Percentiles rank a stretch among this genome's conserved stretches.
Conservation (phyloP, 2,888 invertebrate species). For the Cetonia aurata region DNA sequence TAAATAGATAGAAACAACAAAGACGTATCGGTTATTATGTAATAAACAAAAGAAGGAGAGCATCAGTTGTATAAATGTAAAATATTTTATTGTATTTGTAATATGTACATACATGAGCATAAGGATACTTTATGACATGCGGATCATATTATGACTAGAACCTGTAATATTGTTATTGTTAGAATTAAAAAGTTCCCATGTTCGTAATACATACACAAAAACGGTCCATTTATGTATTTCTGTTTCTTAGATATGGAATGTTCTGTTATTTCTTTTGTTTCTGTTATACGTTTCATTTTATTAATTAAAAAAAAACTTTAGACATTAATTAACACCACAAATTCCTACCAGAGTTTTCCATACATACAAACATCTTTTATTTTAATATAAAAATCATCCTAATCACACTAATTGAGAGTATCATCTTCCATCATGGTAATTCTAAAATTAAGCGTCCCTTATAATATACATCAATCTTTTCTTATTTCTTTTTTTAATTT, state of each 20-base stretch:
- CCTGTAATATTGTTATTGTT: slow-evolving; percentile 40
- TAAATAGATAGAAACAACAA: not conserved
- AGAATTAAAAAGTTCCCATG: not conserved
- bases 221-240: not conserved
- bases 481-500: not conserved
- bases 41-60: no score
- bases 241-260: slow-evolving; percentile 35
- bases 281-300: not conserved
- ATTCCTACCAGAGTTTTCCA: slow-evolving; percentile 9
- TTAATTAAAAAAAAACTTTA: slow-evolving; percentile 12
- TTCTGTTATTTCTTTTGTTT: slow-evolving; percentile 2
- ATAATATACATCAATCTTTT: no score
- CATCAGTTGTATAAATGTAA: no score
- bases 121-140: not conserved
- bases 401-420: slow-evolving; percentile 17
- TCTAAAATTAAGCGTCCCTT: no score
- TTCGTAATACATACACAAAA: slow-evolving; percentile 10
- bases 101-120: slow-evolving; percentile 21
- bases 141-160: slow-evolving; percentile 43
- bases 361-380: no score
- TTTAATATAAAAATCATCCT: slow-evolving; percentile 9
- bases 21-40: no score
- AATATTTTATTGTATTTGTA: not conserved
- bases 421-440: not conserved
- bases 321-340: slow-evolving; percentile 23